phyloP scores from a whole-genome alignment of 2,888 invertebrate species.

The Drosophila meridionalis region DNA sequence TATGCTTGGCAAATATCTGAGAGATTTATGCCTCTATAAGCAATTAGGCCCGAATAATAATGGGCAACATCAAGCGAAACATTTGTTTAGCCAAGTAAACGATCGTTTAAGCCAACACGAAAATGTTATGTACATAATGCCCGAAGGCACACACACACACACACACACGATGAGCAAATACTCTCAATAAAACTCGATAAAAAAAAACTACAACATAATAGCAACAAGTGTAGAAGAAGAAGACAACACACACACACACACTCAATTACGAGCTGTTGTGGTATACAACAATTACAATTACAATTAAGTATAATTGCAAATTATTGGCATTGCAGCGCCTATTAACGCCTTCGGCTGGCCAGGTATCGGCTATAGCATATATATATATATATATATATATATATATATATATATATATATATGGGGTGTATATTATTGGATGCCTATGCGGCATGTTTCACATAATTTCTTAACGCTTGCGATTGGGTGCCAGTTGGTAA shows the following conservation, averaged over 20 bases:
- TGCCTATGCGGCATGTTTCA: constrained; percentile 73
- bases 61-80: constrained; percentile 44
- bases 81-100: constrained; percentile 73
- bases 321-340: constrained; percentile 78
- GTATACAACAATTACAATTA: constrained; percentile 50
- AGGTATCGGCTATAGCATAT: constrained; percentile 18
- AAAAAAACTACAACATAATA: constrained; percentile 27
- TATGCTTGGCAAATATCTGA: constrained; percentile 16
- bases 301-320: constrained; percentile 78
- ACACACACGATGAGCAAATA: constrained; percentile 55
- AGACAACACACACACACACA: constrained; percentile 42
- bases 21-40: constrained; percentile 45
- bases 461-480: constrained; percentile 73
- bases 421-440: constrained; percentile 57
- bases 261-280: constrained; percentile 55
- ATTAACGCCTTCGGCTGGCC: constrained; percentile 67
- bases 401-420: constrained; percentile 1
- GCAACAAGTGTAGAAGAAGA: constrained; percentile 26
- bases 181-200: constrained; percentile 55
- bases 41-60: constrained; percentile 44
- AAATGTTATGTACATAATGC: constrained; percentile 62
- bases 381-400: background rate
- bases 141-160: constrained; percentile 22
- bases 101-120: constrained; percentile 66
- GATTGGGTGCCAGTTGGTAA: constrained; percentile 71